Evolutionary conservation across 1,140 invertebrate genomes (phyloP), one percentile per base, ranked within the genome.

Genomic region (Zaprionus kolodkinae): DNA sequence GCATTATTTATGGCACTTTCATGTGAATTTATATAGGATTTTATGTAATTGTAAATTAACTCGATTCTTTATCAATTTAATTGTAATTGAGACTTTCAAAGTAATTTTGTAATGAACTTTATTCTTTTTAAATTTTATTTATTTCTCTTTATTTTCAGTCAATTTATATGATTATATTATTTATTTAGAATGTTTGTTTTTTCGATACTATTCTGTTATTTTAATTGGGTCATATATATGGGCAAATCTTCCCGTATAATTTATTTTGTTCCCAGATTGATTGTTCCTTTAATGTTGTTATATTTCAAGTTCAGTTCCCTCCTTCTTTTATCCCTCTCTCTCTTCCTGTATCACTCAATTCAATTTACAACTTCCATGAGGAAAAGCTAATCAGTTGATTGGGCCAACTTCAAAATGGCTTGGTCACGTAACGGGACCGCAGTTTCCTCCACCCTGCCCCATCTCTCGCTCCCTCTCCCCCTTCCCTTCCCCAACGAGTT

Each of bases 301-400:
- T 43, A 43, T 15, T 43, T 43, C 9, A 43, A 43, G 38, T 13
- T n/a, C n/a, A n/a, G n/a, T 7, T n/a, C 6, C 11, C 4, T 40
- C 33, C 6, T 2, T 35, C 7, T 1, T 10, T 35, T 35, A 10
- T 35, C 7, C 33, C 33, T 33, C 5, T 21, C 21, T 21, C 30
- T 33, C 30, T 12, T 3, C 40, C 6, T 43, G 40, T 43, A 13
- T 43, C 40, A 45, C 7, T 30, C 17, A 60, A 60, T 60, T 43
- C 10, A 43, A 43, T 60, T 60, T 40, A 59, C 56, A 59, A 36
- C 38, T 60, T 27, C 21, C 21, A n/a, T 17, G 12, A 11, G 38
- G 57, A 68, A 74, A 11, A 69, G 57, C 50, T 57, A 61, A 72
- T 72, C 71, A 61, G 64, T 67, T 72, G 59, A 67, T 67, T 66